A percentile compares a stretch with the other conserved stretches of the same genome.
Evolutionary conservation across 1,140 invertebrate species (phyloP).

Genomic region (Drosophila tsacasi): DNA sequence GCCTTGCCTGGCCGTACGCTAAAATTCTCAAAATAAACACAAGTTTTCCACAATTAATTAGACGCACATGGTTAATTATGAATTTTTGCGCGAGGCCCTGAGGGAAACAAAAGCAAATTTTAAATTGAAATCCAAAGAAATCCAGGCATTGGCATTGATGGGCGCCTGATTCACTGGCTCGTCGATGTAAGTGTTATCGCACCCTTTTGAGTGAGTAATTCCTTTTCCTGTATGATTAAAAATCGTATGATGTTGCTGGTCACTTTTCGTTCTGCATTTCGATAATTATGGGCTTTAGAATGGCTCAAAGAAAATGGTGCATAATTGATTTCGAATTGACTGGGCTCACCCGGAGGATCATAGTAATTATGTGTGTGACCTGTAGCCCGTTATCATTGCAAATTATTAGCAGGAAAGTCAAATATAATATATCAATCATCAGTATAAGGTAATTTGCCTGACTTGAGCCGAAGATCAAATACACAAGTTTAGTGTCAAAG

Average conservation of each 20-base stretch:
- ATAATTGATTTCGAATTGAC: constrained; percentile 46
- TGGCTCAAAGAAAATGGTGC: neutral
- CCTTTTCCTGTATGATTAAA: constrained; percentile 34
- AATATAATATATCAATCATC: neutral
- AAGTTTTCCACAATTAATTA: constrained; percentile 33
- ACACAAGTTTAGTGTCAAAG: constrained; percentile 8
- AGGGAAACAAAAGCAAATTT: neutral
- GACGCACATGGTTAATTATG: constrained; percentile 20
- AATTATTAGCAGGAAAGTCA: constrained; percentile 7
- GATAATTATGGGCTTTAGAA: neutral
- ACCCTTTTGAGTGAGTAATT: constrained; percentile 21
- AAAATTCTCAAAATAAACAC: constrained; percentile 31
- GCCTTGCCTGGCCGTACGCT: neutral
- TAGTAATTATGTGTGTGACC: neutral
- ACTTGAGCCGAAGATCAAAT: neutral
- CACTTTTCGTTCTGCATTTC: neutral
- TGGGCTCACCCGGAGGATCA: neutral
- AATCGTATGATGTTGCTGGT: constrained; percentile 17
- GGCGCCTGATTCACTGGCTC: constrained; percentile 1
- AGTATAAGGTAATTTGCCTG: neutral
- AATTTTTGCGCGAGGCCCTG: constrained; percentile 1
- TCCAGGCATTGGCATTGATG: constrained; percentile 11
- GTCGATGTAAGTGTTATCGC: constrained; percentile 18
- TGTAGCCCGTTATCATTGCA: constrained; percentile 7
- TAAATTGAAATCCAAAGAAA: constrained; percentile 1